Evolutionary conservation across 2,797 vertebrate species (phyloP).

Genomic region (Enteromius treurensis): DNA sequence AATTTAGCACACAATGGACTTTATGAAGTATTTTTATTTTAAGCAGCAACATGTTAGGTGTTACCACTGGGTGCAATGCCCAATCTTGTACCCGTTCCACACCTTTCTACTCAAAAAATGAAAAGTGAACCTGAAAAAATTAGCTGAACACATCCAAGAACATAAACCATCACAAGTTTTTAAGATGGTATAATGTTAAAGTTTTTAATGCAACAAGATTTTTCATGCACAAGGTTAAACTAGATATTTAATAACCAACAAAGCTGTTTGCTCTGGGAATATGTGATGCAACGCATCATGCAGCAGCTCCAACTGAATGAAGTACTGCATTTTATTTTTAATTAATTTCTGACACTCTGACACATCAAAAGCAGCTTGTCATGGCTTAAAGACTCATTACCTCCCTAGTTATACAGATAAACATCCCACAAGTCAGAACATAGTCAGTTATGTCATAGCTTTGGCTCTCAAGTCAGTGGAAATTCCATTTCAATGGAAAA

Average conservation of each 20-base stretch:
- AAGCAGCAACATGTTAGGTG: neutral
- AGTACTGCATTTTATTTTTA: neutral
- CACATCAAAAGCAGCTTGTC: neutral
- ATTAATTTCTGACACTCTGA: neutral
- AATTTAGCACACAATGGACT: neutral
- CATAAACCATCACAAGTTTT: neutral
- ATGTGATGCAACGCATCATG: neutral
- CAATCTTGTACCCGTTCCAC: neutral
- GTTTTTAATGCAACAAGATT: neutral
- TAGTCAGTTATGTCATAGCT: neutral
- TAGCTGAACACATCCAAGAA: neutral
- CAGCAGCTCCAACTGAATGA: neutral
- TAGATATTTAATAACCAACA: neutral
- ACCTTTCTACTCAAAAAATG: neutral
- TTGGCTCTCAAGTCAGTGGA: slow-evolving; percentile 4
- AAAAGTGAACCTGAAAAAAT: too few relatives aligned
- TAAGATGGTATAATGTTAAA: neutral
- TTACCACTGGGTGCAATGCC: neutral
- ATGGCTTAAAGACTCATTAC: neutral
- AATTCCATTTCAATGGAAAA: slow-evolving; percentile 10
- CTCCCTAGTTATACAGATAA: neutral
- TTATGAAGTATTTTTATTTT: neutral
- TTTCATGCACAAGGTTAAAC: too few relatives aligned
- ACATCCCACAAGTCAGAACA: neutral
- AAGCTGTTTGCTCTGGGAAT: neutral